Evolutionary conservation across 2,113 vertebrate species (phyloP), one percentile per base, ranked within the genome.

Genomic region (Lutjanus erythropterus): DNA sequence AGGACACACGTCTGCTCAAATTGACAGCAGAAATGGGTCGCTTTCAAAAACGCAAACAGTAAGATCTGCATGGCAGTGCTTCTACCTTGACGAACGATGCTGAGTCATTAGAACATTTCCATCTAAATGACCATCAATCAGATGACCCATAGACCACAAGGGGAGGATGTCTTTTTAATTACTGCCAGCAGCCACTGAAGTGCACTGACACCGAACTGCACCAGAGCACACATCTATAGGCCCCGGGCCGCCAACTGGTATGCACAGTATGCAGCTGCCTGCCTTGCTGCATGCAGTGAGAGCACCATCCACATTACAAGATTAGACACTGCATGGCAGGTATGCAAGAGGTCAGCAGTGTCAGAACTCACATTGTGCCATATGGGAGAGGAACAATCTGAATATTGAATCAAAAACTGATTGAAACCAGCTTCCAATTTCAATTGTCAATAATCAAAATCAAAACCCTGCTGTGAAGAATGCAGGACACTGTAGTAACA

Each of bases 121-220:
- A 75, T 73, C 71, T 9, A 77, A 77, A 75, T 78, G 75, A 81
- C 71, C 62, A 84, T 86, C 80, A 89, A 84, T 87, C 65, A 67
- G 25, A 65, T 75, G 73, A 81, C 66, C 87, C 72, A 25, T 6
- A 75, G 78, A 83, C 79, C 70, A 61, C 68, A 78, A 59, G 66
- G 35, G 68, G 69, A 70, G 71, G 49, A 46, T 50, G 70, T 84
- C 41, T 79, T 87, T 89, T 60, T 87, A 82, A 83, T 81, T 66
- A 86, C 73, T 59, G 71, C 58, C 78, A 84, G 37, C 78, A 84
- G 37, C 61, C 71, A 68, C 72, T 33, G 59, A 78, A 80, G 69
- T 87, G 85, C 78, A 86, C 39, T 44, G 75, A 76, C 80, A 80
- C 62, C 7, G 9, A 61, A 42, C 61, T 81, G 80, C 82, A 86